phyloP scores from a whole-genome alignment of 2,888 invertebrate species.

The Scelioninae gen. 2 region DNA sequence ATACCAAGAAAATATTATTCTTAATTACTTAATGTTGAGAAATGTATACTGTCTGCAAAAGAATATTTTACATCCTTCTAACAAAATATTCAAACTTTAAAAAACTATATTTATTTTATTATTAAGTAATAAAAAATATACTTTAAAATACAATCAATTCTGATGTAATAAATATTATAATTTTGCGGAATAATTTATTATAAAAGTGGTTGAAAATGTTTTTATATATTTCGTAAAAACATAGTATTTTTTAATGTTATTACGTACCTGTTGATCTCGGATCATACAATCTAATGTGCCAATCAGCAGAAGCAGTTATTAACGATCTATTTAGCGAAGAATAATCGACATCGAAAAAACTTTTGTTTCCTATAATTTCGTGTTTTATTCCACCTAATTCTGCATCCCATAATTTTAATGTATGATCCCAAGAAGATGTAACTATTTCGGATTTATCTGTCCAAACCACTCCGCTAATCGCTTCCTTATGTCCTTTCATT shows the following conservation, averaged over 20 bases:
- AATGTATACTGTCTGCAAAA: too few relatives aligned
- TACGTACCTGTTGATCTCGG: conserved; percentile 86
- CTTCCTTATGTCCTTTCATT: conserved; percentile 94
- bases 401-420: conserved; percentile 95
- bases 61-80: too few relatives aligned
- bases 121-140: too few relatives aligned
- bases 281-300: conserved; percentile 93
- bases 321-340: conserved; percentile 85
- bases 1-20: too few relatives aligned
- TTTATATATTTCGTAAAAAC: too few relatives aligned
- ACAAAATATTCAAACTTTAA: too few relatives aligned
- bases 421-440: conserved; percentile 97
- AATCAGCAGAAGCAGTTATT: conserved; percentile 92
- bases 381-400: conserved; percentile 89
- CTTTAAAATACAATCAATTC: too few relatives aligned
- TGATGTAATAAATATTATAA: too few relatives aligned
- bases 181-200: too few relatives aligned
- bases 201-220: too few relatives aligned
- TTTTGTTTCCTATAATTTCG: conserved; percentile 90
- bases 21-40: too few relatives aligned
- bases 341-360: conserved; percentile 91
- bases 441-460: conserved; percentile 85
- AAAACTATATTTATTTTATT: conserved; percentile 8
- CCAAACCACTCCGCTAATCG: conserved; percentile 91
- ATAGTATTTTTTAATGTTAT: background rate